Evolutionary conservation across 2,797 vertebrate genomes (phyloP).

Genomic region (Anguilla anguilla): DNA sequence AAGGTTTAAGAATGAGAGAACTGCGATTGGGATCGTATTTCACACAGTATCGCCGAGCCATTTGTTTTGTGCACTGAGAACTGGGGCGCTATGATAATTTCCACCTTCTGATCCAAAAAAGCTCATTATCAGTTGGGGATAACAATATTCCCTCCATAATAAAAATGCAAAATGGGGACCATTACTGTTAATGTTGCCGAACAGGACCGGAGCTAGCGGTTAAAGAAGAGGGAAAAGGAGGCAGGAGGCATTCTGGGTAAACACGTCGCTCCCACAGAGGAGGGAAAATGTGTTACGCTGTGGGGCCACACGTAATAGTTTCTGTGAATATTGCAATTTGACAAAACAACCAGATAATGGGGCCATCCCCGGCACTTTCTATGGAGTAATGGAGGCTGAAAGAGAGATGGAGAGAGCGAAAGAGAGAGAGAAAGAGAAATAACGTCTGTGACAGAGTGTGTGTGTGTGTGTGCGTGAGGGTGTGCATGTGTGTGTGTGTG

Average conservation of each 20-base stretch:
- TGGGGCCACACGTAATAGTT: conserved; percentile 1
- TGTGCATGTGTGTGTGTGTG: too few species aligned
- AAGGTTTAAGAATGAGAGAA: conserved; percentile 1
- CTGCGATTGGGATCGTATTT: not conserved
- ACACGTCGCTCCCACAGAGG: not conserved
- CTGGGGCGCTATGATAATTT: not conserved
- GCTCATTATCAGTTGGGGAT: conserved; percentile 12
- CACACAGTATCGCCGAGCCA: not conserved
- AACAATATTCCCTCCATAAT: not conserved
- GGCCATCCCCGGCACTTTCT: not conserved
- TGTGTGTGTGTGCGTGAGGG: not conserved
- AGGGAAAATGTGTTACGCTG: not conserved
- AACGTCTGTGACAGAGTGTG: not conserved
- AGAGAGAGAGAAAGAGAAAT: not conserved
- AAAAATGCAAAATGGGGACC: not conserved
- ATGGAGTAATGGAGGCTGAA: not conserved
- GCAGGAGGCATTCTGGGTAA: not conserved
- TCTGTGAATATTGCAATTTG: conserved; percentile 14
- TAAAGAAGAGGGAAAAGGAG: not conserved
- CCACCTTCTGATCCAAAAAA: conserved; percentile 6
- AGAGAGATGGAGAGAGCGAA: not conserved
- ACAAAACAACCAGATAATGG: conserved; percentile 15
- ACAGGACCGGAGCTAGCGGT: not conserved
- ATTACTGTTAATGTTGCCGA: not conserved
- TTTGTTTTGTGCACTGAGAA: not conserved